Conservation (phyloP, 2,888 invertebrate genomes). For the Parnassius apollo region DNA sequence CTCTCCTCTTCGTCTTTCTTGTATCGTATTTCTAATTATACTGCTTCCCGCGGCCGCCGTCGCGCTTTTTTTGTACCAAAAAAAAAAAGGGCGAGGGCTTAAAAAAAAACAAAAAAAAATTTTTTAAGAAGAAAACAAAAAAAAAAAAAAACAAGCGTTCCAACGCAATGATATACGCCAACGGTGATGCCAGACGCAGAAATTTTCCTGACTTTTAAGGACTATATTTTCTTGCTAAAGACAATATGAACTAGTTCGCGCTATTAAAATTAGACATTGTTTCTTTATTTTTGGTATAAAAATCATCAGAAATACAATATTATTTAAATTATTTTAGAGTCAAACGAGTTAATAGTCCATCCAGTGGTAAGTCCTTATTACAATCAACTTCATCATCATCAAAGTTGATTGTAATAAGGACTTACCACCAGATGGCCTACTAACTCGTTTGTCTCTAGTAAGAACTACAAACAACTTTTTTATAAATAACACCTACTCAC, state of each 20-base stretch:
- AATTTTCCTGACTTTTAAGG: not conserved
- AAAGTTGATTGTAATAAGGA: too few species aligned
- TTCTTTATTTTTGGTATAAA: not conserved
- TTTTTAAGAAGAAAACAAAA: too few species aligned
- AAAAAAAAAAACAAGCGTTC: too few species aligned
- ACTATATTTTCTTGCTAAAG: not conserved
- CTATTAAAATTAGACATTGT: not conserved
- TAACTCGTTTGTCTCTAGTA: too few species aligned
- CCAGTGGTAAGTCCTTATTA: too few species aligned
- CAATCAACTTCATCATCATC: too few species aligned
- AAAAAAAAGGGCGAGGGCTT: constrained; percentile 13
- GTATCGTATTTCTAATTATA: not conserved
- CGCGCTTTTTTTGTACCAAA: constrained; percentile 39
- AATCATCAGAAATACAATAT: not conserved
- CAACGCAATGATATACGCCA: not conserved
- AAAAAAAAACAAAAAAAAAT: not conserved
- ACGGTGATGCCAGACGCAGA: constrained; percentile 48
- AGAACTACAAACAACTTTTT: too few species aligned
- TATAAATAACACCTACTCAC: too few species aligned
- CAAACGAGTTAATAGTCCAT: too few species aligned
- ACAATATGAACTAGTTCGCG: not conserved
- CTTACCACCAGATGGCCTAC: too few species aligned
- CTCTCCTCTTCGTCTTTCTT: too few species aligned
- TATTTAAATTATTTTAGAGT: too few species aligned
- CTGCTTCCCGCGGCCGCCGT: constrained; percentile 29